Evolutionary conservation across 2,113 vertebrate genomes (phyloP), one percentile per base, ranked within the genome.

Genomic region (Psephotus haematonotus): DNA sequence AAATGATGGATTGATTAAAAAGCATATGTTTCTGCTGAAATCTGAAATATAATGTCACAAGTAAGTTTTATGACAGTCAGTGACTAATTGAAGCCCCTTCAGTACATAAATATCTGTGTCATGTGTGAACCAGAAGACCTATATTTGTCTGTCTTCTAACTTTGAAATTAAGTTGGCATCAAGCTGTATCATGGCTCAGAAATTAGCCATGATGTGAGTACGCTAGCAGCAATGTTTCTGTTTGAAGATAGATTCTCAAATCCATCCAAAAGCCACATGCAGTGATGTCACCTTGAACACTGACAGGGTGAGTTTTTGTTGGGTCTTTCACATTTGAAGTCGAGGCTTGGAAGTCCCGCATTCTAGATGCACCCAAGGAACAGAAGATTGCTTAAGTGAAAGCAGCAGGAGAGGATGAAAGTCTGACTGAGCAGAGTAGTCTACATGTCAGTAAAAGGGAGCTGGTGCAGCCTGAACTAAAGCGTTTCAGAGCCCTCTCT

Each of bases 1-100:
- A 94, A 97, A 92, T 89, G 80, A 95, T 96, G 95, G 43, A 91
- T 78, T 93, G 88, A 96, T 96, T 97, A 92, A 91, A 94, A 84
- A 86, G 72, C 94, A 91, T 92, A 60, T 62, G 83, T 82, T 93
- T 95, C 86, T 86, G 69, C 89, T 94, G 60, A 93, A 95, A 94
- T 84, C 67, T 71, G 69, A 82, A 93, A 78, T 79, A 50, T 29
- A 88, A 59, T 91, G 83, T 89, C 92, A 92, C 64, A 93, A 96
- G 59, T 65, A 91, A 92, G 62, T 93, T 88, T 88, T 50, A 88
- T 72, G 83, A 39, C 50, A 83, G 50, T 39, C 68, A 39, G 69
- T 64, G 77, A 86, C 72, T 90, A 93, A 90, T 60, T 86, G 83
- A 94, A 97, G 44, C 35, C 72, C 50, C 80, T 93, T 92, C 65